A percentile compares a stretch with the other conserved stretches of the same genome.
Evolutionary conservation across 2,888 invertebrate genomes (phyloP).

Genomic region (Eupelmus urozonus): DNA sequence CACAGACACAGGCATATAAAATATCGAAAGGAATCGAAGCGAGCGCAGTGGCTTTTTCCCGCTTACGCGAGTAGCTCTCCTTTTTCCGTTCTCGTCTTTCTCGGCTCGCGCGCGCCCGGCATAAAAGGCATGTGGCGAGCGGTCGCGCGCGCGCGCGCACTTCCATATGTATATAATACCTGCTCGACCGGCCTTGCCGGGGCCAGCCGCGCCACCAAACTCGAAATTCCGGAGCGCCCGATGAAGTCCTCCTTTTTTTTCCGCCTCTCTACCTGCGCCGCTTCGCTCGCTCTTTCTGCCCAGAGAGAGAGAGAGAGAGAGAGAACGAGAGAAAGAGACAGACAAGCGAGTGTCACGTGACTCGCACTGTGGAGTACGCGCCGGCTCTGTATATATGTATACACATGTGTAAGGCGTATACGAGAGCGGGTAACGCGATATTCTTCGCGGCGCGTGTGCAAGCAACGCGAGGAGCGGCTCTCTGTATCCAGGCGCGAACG

Average conservation of each 20-base stretch:
- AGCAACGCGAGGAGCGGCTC: slow-evolving; percentile 20
- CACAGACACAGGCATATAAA: background rate
- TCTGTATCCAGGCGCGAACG: slow-evolving; percentile 38
- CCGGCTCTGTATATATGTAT: too few species aligned
- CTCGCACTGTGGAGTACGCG: background rate
- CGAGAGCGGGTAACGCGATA: slow-evolving; percentile 50
- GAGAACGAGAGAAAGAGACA: too few species aligned
- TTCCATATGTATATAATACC: background rate
- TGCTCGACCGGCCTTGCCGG: slow-evolving; percentile 47
- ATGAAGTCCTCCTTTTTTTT: slow-evolving; percentile 13
- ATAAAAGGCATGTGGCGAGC: slow-evolving; percentile 44
- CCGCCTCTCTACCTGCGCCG: slow-evolving; percentile 3
- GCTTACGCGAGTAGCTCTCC: background rate
- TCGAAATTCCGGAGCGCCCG: slow-evolving; percentile 54
- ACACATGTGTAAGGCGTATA: too few species aligned
- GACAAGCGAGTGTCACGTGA: background rate
- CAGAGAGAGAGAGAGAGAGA: too few species aligned
- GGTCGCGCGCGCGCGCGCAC: background rate
- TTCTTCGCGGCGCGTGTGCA: slow-evolving; percentile 34
- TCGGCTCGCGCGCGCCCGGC: background rate
- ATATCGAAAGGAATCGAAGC: background rate
- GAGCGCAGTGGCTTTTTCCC: slow-evolving; percentile 17
- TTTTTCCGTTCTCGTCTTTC: slow-evolving; percentile 21
- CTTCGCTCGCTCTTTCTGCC: background rate
- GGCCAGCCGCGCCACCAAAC: slow-evolving; percentile 41